Evolutionary conservation across 2,113 vertebrate genomes (phyloP).

Genomic region (Mystacornis crossleyi): DNA sequence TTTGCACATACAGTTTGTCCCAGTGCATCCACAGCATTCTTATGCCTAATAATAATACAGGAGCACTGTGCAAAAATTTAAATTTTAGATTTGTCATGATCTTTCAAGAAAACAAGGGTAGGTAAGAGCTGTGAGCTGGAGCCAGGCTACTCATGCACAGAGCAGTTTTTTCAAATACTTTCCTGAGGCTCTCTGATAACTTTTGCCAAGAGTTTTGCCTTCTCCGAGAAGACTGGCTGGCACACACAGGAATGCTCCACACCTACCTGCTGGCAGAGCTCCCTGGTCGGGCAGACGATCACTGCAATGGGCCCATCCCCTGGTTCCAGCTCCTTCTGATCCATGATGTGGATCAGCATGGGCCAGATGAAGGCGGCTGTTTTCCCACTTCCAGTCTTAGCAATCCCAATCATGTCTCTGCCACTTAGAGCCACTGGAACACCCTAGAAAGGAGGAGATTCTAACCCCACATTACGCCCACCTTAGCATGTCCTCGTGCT

Average conservation of each 20-base stretch:
- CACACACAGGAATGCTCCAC: rapidly evolving
- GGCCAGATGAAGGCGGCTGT: slow-evolving; percentile 99
- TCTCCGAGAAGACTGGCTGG: background rate
- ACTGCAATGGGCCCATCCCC: slow-evolving; percentile 96
- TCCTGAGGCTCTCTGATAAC: background rate
- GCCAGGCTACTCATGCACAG: background rate
- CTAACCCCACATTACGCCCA: background rate
- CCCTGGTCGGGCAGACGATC: slow-evolving; percentile 95
- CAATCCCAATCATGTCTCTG: slow-evolving; percentile 98
- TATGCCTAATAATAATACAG: background rate
- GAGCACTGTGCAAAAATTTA: background rate
- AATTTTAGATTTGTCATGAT: background rate
- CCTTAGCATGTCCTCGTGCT: background rate
- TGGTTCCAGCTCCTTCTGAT: slow-evolving; percentile 93
- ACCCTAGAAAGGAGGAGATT: slow-evolving; percentile 77
- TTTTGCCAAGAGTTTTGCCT: background rate
- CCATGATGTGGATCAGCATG: slow-evolving; percentile 98
- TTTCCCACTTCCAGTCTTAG: slow-evolving; percentile 98
- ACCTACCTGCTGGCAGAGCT: slow-evolving; percentile 96
- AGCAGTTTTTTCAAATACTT: background rate
- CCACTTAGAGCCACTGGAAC: slow-evolving; percentile 95
- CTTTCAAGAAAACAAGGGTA: background rate
- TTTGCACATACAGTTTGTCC: background rate
- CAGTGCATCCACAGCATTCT: background rate
- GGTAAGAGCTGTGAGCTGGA: background rate